Conservation (phyloP, 2,113 vertebrate genomes). For the Nestor notabilis region DNA sequence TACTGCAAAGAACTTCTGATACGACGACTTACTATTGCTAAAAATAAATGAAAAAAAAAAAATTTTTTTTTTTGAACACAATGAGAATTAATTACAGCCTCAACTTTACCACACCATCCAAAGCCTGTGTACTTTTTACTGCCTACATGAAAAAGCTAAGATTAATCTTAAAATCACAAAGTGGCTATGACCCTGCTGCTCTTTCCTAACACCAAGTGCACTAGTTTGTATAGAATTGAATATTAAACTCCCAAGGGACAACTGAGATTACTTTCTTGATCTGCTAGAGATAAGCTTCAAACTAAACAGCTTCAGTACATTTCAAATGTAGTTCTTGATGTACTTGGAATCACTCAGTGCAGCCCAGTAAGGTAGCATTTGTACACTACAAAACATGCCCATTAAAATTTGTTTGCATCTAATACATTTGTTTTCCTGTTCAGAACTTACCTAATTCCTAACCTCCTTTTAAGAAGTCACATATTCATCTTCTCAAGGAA, state of each 20-base stretch:
- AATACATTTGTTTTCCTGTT: neutral
- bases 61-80: neutral
- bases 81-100: neutral
- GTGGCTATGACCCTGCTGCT: neutral
- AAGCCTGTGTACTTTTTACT: neutral
- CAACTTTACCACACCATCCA: neutral
- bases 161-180: neutral
- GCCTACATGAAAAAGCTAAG: neutral
- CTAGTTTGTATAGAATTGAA: neutral
- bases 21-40: neutral
- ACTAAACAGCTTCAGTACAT: neutral
- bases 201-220: neutral
- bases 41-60: neutral
- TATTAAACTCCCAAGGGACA: neutral
- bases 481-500: neutral
- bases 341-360: neutral
- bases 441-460: neutral
- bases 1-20: neutral
- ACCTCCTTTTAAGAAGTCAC: neutral
- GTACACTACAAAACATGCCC: rapidly evolving
- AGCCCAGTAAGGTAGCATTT: neutral
- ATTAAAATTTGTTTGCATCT: neutral
- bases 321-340: neutral
- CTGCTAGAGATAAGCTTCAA: neutral
- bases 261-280: neutral